Evolutionary conservation across 1,140 invertebrate genomes (phyloP).

Genomic region (Apis dorsata): DNA sequence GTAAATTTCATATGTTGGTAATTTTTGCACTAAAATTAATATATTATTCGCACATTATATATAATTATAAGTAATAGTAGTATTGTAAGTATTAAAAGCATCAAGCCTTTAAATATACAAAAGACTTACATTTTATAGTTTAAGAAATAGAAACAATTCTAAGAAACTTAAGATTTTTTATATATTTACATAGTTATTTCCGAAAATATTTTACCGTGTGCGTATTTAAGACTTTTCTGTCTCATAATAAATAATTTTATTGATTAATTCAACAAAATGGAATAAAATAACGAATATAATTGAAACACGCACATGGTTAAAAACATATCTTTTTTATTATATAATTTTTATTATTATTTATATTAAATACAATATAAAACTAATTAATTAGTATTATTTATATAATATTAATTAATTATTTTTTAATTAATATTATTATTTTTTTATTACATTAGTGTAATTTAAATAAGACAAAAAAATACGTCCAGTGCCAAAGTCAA

Average conservation of each 20-base stretch:
- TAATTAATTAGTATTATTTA: slow-evolving; percentile 23
- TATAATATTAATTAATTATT: slow-evolving; percentile 30
- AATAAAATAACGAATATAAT: slow-evolving; percentile 12
- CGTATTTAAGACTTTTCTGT: neutral
- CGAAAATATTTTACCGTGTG: slow-evolving; percentile 3
- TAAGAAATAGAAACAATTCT: slow-evolving; percentile 13
- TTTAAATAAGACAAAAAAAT: slow-evolving; percentile 34
- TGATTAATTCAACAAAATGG: slow-evolving; percentile 2
- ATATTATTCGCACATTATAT: slow-evolving; percentile 16
- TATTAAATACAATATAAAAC: slow-evolving; percentile 34
- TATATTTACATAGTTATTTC: slow-evolving; percentile 23
- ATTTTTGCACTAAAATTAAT: slow-evolving; percentile 36
- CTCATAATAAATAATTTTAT: neutral
- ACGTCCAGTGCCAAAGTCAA: slow-evolving; percentile 72
- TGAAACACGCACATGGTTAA: slow-evolving; percentile 48
- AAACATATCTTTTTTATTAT: slow-evolving; percentile 22
- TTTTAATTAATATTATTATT: slow-evolving; percentile 40
- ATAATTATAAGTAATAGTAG: slow-evolving; percentile 26
- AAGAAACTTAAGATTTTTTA: slow-evolving; percentile 17
- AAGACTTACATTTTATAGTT: slow-evolving; percentile 41
- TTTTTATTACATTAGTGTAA: slow-evolving; percentile 48
- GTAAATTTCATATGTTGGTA: slow-evolving; percentile 21
- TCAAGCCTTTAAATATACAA: slow-evolving; percentile 32
- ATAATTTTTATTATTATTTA: slow-evolving; percentile 36
- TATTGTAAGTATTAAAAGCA: slow-evolving; percentile 28